Conservation (phyloP, 2,888 invertebrate species). For the Lamellibrachia columna region DNA sequence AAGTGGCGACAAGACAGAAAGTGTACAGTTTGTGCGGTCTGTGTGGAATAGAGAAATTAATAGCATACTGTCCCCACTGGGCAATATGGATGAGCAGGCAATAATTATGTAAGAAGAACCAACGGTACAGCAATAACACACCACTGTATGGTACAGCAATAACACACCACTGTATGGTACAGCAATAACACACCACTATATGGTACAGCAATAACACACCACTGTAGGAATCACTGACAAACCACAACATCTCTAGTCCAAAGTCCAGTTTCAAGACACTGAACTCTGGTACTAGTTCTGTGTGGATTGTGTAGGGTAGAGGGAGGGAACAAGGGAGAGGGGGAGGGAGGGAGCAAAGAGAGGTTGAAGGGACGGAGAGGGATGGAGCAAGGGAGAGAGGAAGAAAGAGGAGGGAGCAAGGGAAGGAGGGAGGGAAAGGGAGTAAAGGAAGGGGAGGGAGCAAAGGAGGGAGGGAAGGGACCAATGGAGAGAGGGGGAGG, state of each 20-base stretch:
- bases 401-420: no score
- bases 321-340: no score
- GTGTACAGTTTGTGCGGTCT: no score
- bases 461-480: no score
- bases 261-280: not conserved
- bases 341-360: no score
- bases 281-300: not conserved
- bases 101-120: not conserved
- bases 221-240: not conserved
- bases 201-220: not conserved
- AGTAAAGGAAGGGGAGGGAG: no score
- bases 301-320: not conserved
- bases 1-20: not conserved
- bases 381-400: no score
- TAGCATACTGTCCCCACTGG: not conserved
- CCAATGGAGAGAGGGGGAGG: no score
- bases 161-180: not conserved
- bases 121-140: not conserved
- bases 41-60: no score
- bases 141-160: not conserved
- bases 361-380: no score
- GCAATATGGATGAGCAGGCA: not conserved
- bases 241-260: not conserved
- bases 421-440: no score
- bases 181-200: not conserved